Percentiles rank a stretch among this genome's conserved stretches.
Conservation (phyloP, 1,140 invertebrate species). For the Pollicipes pollicipes region DNA sequence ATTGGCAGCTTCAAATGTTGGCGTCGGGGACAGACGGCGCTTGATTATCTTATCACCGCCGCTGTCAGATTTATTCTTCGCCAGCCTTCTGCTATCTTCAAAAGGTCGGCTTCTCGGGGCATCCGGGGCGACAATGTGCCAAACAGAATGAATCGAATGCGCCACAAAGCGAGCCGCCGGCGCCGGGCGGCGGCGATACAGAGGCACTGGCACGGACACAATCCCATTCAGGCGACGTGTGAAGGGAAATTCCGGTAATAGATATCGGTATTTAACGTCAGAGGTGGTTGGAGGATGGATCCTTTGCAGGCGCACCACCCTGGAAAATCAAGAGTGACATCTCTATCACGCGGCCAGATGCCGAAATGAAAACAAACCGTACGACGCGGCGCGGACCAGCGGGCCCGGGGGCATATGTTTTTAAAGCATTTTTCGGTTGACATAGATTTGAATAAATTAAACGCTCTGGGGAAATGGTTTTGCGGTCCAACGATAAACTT, state of each 20-base stretch:
- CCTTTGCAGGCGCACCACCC: not conserved
- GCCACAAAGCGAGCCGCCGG: not conserved
- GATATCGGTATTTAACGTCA: not conserved
- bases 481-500: not conserved
- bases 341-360: not conserved
- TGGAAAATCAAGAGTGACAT: slow-evolving; percentile 2
- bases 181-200: not conserved
- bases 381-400: not conserved
- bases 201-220: not conserved
- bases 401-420: not conserved
- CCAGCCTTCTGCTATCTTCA: not conserved
- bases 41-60: slow-evolving; percentile 1
- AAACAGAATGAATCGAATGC: not conserved
- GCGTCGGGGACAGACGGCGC: not conserved
- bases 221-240: not conserved
- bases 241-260: slow-evolving; percentile 1
- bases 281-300: not conserved
- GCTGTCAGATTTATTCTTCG: not conserved
- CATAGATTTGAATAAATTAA: slow-evolving; percentile 1
- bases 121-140: not conserved
- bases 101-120: not conserved
- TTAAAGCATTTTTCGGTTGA: not conserved
- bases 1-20: not conserved
- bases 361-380: slow-evolving; percentile 1
- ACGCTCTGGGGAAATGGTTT: not conserved